These are phyloP conservation scores for Pristiophorus japonicus DNA, from an alignment of 2,113 vertebrate genomes.

Conservation along the genomic window DNA sequence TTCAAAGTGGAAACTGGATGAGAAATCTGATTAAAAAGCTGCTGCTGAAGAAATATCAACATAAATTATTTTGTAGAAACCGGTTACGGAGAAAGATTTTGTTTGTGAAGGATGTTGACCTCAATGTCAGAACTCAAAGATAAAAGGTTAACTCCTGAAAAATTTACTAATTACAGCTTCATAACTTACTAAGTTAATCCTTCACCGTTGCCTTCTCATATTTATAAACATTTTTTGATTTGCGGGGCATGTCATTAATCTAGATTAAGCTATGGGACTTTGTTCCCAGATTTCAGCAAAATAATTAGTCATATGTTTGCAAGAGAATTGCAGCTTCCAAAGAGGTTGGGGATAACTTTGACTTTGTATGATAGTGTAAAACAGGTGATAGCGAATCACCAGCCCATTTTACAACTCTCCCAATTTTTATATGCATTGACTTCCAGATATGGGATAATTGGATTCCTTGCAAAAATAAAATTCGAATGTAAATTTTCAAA, in stretches of 20 bases:
- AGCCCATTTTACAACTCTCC: not conserved
- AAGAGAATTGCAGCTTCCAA: not conserved
- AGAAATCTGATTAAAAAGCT: not conserved
- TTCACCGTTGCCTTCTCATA: not conserved
- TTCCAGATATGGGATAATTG: not conserved
- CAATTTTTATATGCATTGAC: not conserved
- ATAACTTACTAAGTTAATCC: not conserved
- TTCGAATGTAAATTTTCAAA: not conserved
- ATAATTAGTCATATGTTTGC: not conserved
- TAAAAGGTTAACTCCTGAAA: not conserved
- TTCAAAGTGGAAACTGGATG: not conserved
- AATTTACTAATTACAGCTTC: not conserved
- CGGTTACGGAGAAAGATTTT: not conserved
- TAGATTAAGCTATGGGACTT: not conserved
- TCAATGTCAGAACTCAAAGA: not conserved
- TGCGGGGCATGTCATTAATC: no score
- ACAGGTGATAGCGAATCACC: not conserved
- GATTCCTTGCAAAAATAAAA: not conserved
- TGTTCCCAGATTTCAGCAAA: not conserved
- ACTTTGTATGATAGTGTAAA: not conserved
- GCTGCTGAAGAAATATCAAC: not conserved
- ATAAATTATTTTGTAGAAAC: not conserved
- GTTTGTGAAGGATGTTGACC: not conserved
- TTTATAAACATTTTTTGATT: not conserved
- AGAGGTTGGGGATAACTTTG: not conserved